Evolutionary conservation across 2,113 vertebrate species (phyloP).

Genomic region (Microcebus griseorufus): DNA sequence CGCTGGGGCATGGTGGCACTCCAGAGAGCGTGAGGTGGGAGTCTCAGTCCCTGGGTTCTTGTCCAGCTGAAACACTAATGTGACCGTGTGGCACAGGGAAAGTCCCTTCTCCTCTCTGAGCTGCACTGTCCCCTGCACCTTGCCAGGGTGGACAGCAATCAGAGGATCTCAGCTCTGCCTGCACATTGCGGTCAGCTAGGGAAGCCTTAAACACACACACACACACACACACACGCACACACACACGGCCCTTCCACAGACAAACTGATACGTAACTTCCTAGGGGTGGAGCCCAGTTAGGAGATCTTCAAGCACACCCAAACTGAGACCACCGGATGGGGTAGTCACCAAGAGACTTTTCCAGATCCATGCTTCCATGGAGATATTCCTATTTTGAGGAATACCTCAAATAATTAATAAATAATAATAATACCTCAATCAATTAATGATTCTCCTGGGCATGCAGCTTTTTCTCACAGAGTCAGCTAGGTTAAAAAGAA

Average conservation of each 20-base stretch:
- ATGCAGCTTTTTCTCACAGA: conserved; percentile 1
- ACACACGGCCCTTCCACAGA: background rate
- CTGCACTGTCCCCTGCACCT: background rate
- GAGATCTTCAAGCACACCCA: background rate
- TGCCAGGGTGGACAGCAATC: background rate
- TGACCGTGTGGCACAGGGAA: too few species aligned
- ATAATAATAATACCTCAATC: background rate
- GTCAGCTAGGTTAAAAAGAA: conserved; percentile 56
- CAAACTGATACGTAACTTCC: background rate
- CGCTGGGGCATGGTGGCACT: accelerated
- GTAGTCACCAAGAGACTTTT: background rate
- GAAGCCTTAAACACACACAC: background rate
- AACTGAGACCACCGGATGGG: background rate
- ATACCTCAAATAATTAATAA: background rate
- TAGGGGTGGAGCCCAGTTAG: background rate
- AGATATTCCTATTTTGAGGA: background rate
- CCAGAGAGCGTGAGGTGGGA: background rate
- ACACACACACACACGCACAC: too few species aligned
- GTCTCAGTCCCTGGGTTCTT: background rate
- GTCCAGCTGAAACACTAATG: background rate
- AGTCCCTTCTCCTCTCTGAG: background rate
- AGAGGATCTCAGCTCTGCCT: background rate
- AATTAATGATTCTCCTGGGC: background rate
- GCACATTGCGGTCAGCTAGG: background rate
- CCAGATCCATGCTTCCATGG: background rate